phyloP scores from a whole-genome alignment of 2,113 vertebrate species.

The Sturnus vulgaris region DNA sequence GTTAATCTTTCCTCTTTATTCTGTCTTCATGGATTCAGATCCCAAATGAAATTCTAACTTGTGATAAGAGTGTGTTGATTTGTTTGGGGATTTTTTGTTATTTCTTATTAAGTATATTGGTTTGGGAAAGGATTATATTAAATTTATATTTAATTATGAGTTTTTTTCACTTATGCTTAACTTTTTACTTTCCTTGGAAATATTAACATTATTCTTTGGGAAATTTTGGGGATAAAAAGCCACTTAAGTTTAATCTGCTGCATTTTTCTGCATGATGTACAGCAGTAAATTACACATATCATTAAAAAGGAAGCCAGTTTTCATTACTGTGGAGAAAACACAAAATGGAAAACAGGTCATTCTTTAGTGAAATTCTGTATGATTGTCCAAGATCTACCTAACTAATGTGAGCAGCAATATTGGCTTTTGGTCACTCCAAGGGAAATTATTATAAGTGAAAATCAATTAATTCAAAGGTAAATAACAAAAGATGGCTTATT shows the following conservation, averaged over 20 bases:
- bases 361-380: not conserved
- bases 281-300: not conserved
- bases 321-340: not conserved
- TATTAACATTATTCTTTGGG: not conserved
- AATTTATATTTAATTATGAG: not conserved
- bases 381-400: not conserved
- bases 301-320: not conserved
- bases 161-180: not conserved
- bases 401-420: not conserved
- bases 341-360: not conserved
- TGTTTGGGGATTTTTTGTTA: not conserved
- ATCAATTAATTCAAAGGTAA: not conserved
- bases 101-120: not conserved
- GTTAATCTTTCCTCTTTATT: slow-evolving; percentile 4
- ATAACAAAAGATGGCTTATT: not conserved
- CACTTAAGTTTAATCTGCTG: not conserved
- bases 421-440: not conserved
- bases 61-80: not conserved
- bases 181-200: too few relatives aligned
- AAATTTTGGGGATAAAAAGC: not conserved
- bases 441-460: not conserved
- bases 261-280: not conserved
- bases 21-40: not conserved
- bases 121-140: not conserved
- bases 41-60: not conserved